Base-by-base conservation (phyloP, 2,888 invertebrate genomes). In the Ochlodes sylvanus region DNA sequence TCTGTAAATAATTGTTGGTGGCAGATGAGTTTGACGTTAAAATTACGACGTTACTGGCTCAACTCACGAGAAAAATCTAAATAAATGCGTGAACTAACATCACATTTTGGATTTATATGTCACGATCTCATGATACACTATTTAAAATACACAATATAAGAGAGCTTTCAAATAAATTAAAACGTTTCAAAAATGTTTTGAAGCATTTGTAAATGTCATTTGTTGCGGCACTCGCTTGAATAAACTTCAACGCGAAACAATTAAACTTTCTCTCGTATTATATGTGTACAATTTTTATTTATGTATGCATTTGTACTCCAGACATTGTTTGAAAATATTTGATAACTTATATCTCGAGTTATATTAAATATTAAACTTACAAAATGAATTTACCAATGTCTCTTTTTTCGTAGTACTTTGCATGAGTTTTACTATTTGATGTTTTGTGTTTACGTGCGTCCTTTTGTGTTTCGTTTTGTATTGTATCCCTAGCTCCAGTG, bases 161-260 rank as follows among this genome's bases (percentile, higher is more conserved):
- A 56, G 55, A 63, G 63, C 63, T 63, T 63, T 63, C 34, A 63
- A 63, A 63, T 63, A 44, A 63, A 63, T 63, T 63, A 56, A 52
- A 63, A 63, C 54, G 54, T 63, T 42, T 54, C 41, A 15, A 54
- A 41, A 55, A 42, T 27, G 54, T 41, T 55, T 54, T 42, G 15
- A 44, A n/a, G 15, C 42, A 54, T 63, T 44, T 50, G 44, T 47
- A 17, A 47, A 15, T 12, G 19, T 50, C 19, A 50, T 19, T 50
- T 50, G 50, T 50, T 50, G 50, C 19, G 12, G 50, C 17, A 19
- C 50, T 50, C 19, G 19, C 19, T 50, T 50, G 12, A 50, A 17
- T 50, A 50, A 50, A 50, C 50, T 50, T 50, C 50, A 50, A 15
- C 50, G 9, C 19, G 10, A 50, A 50, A 50, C 19, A 50, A 50